Percentiles rank a stretch among this genome's conserved stretches.
phyloP scores from a whole-genome alignment of 2,113 vertebrate species.

The Atrichornis clamosus region DNA sequence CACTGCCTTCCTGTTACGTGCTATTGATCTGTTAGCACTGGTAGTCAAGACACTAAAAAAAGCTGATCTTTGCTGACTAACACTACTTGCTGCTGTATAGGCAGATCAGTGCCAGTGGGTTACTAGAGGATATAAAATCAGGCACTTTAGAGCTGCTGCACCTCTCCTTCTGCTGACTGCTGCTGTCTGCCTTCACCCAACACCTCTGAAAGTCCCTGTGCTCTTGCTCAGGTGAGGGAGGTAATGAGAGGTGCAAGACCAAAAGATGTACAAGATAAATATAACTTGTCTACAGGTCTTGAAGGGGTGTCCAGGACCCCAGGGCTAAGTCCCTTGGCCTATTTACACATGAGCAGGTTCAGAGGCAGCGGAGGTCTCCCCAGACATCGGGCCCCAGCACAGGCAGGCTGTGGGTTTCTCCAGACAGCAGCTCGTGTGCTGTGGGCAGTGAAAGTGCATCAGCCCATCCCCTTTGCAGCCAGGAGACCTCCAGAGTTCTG shows the following conservation, averaged over 20 bases:
- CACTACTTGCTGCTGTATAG: not conserved
- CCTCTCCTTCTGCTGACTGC: not conserved
- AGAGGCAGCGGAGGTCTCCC: not conserved
- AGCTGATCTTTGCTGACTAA: not conserved
- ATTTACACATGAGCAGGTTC: not conserved
- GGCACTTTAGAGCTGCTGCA: not conserved
- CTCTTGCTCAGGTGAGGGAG: not conserved
- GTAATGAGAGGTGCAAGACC: not conserved
- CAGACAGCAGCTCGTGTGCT: not conserved
- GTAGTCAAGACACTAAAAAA: not conserved
- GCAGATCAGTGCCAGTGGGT: not conserved
- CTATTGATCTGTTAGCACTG: not conserved
- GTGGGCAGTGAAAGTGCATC: not conserved
- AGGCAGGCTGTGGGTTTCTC: not conserved
- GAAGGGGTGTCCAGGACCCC: not conserved
- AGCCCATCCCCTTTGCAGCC: not conserved
- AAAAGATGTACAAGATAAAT: not conserved
- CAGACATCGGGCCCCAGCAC: not conserved
- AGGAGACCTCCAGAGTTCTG: not conserved
- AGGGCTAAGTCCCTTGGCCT: not conserved
- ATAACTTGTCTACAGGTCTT: not conserved
- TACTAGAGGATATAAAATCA: not conserved
- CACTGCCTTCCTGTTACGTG: not conserved
- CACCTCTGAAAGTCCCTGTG: not conserved
- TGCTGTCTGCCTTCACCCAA: not conserved